Percentiles rank a stretch among this genome's conserved stretches.
These are phyloP conservation scores for Spizaetus ornatus DNA, from an alignment of 2,113 vertebrate genomes.

Conservation along the genomic window DNA sequence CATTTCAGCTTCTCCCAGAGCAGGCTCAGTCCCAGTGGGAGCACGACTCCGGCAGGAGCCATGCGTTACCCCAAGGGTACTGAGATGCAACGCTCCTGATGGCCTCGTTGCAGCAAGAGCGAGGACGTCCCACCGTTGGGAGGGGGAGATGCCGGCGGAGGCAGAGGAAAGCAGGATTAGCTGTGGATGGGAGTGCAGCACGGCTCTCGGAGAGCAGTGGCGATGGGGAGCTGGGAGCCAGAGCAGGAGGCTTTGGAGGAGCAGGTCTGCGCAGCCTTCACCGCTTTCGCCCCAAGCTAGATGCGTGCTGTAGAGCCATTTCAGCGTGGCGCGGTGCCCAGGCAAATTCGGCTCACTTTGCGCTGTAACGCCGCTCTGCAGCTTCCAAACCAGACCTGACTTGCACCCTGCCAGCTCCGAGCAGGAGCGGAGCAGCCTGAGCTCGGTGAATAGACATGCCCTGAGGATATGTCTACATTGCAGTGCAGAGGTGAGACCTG, in stretches of 20 bases:
- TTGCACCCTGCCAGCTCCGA: neutral
- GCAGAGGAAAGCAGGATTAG: neutral
- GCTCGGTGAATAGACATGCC: neutral
- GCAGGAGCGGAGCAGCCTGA: neutral
- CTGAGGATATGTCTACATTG: conserved; percentile 15
- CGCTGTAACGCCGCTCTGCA: neutral
- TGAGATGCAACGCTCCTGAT: neutral
- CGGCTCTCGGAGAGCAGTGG: neutral
- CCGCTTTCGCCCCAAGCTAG: neutral
- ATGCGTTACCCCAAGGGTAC: accelerated
- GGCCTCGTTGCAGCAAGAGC: neutral
- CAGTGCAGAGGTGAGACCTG: conserved; percentile 21
- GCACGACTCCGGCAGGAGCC: neutral
- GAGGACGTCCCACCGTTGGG: accelerated
- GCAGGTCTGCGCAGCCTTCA: neutral
- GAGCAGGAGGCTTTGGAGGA: neutral
- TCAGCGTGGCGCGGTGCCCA: neutral
- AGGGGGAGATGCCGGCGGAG: neutral
- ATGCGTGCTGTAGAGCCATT: neutral
- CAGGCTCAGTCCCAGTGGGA: neutral
- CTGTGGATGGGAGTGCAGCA: neutral
- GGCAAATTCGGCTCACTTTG: neutral
- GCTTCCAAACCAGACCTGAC: conserved; percentile 47
- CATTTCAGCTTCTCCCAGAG: neutral
- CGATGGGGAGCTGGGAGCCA: neutral